Percentiles rank a stretch among this genome's conserved stretches.
Conservation (phyloP, 2,113 vertebrate species). For the Agelaius tricolor region DNA sequence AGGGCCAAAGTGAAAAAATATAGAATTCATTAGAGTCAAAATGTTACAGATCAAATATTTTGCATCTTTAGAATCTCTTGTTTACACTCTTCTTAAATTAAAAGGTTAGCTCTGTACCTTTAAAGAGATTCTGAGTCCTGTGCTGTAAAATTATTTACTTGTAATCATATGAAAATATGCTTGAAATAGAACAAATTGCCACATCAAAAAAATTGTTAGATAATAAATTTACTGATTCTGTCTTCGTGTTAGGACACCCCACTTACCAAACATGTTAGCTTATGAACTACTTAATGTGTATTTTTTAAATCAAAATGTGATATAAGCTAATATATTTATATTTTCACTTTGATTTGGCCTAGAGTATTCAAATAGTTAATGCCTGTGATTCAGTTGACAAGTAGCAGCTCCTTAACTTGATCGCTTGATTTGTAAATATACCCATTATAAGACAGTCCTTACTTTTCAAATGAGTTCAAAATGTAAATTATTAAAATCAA, state of each 20-base stretch:
- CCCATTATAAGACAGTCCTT: neutral
- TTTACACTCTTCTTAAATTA: neutral
- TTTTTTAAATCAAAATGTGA: neutral
- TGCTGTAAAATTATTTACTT: neutral
- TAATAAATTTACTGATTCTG: neutral
- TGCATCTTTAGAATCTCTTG: slow-evolving; percentile 3
- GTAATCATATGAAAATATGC: neutral
- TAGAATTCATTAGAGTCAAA: neutral
- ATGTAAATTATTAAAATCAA: neutral
- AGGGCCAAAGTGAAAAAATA: neutral
- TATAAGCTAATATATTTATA: neutral
- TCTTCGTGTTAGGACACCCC: neutral
- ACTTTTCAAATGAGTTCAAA: neutral
- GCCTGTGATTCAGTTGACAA: neutral
- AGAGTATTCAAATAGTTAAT: neutral
- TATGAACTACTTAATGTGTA: neutral
- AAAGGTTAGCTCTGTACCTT: neutral
- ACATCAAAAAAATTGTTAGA: neutral
- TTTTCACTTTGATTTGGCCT: slow-evolving; percentile 17
- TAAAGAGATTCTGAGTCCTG: neutral
- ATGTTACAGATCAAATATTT: neutral
- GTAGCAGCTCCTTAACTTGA: neutral
- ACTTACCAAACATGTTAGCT: neutral
- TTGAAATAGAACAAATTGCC: neutral
- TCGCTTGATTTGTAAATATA: neutral